These are phyloP conservation scores for Euura saliciscinereae DNA, from an alignment of 1,140 invertebrate genomes.

Conservation along the genomic window DNA sequence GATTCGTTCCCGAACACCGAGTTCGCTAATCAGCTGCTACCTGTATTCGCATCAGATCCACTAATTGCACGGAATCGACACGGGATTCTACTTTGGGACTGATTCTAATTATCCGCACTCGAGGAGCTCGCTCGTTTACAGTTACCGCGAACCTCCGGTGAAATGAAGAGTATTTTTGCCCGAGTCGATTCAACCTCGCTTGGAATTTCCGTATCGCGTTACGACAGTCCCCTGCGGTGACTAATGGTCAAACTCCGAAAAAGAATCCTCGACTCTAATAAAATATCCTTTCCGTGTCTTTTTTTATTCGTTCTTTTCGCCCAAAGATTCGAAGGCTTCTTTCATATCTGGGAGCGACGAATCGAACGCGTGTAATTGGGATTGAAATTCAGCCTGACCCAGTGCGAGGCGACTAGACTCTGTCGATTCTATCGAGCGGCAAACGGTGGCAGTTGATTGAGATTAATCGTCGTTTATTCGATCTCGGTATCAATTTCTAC, in stretches of 20 bases:
- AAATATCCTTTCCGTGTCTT: too few species aligned
- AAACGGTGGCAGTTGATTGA: neutral
- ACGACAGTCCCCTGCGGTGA: neutral
- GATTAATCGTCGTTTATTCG: neutral
- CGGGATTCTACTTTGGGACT: too few species aligned
- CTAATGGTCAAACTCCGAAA: neutral
- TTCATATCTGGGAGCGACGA: neutral
- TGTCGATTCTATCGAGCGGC: neutral
- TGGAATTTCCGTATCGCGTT: neutral
- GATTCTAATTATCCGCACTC: too few species aligned
- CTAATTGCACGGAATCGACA: too few species aligned
- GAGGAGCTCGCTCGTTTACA: neutral
- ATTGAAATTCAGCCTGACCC: neutral
- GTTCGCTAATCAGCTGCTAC: neutral
- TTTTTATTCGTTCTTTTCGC: neutral
- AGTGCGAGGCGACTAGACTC: neutral
- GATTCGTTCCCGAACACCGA: neutral
- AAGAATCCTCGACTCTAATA: neutral
- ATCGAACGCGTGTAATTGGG: neutral
- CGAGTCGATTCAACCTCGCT: neutral
- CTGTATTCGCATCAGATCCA: neutral
- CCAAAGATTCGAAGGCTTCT: neutral
- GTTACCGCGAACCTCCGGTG: neutral
- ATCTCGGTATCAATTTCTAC: neutral
- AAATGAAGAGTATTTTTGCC: constrained; percentile 1